Base-by-base conservation (phyloP, 2,797 vertebrate genomes). In the Acropternis orthonyx region DNA sequence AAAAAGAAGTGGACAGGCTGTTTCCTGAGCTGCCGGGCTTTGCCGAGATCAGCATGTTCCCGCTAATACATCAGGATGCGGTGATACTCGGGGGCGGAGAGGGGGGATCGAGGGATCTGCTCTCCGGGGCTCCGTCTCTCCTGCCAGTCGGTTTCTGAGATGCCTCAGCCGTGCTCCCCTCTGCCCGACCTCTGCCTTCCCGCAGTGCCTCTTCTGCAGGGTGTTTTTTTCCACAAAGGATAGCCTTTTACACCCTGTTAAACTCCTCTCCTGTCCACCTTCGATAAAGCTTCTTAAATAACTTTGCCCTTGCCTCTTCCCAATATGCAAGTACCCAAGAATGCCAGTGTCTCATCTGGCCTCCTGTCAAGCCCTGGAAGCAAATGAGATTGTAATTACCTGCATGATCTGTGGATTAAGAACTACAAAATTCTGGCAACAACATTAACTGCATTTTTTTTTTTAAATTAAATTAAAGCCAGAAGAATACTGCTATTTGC, bases 31-130 rank as follows among this genome's bases (percentile, higher is more conserved):
- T 72, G 27, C 61, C 3, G 9, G 67, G 19, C 18, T 23, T 79
- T 3, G 2, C 1, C 1, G 28, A 30, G n/a, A 37, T 6, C 37
- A 24, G 10, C 4, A 4, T 0, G 30, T 46, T 59, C 65, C 59
- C 4, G 2, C 17, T 8, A 44, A 24, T 0, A 15, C 2, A 1
- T 15, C 49, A 62, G 37, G 49, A n/a, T 39, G 19, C 12, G 51
- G 44, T 17, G 88, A n/a, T 8, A 19, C 18, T 55, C 15, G 6
- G 20, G 58, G 34, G 21, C 71, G 44, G 20, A 1, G 3, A 39
- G 12, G 14, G 22, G 5, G 1, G 0, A 23, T 4, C 2, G 37
- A 44, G 61, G 8, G 17, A 17, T 56, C 36, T 52, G 19, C 17
- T 55, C 51, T 15, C 36, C 8, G 19, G 17, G 19, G 14, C 30